Base-by-base conservation (phyloP, 1,140 invertebrate species). In the Drosophila punjabiensis region DNA sequence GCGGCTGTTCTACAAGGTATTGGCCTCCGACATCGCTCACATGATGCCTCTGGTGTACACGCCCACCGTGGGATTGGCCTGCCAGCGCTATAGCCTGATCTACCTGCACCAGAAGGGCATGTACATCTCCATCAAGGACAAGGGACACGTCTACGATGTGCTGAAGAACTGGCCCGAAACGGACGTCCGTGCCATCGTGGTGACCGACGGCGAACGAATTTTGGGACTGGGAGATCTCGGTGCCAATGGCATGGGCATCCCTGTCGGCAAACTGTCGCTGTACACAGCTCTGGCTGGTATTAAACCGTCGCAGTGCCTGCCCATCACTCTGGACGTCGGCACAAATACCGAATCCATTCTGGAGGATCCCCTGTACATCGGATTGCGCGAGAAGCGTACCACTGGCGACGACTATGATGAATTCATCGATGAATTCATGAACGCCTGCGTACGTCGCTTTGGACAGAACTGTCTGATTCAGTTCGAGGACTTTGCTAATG, bases 401-500 rank as follows among this genome's bases (percentile, higher is more conserved):
- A 96, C 95, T 11, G 99, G 99, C 6, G 81, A 94, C 32, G 94
- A 95, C 55, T 99, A 99, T 93, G 98, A 99, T 93, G 97, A 97
- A 5, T 97, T 99, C 68, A 94, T 99, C 47, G 98, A 99, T 43
- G 99, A 99, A 94, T 99, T 99, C 93, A 99, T 99, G 98, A 92
- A 96, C 64, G 98, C 99, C 1, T 97, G 96, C 39, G 97, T 99
- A 94, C 95, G 80, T 95, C 98, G 88, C 98, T 96, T 93, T 96
- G 97, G 5, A 96, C 97, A 94, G 97, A 97, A 93, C 24, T 96
- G 96, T 48, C 94, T 98, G 16, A 98, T 98, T 56, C 95, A 99
- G 94, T 99, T 99, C 94, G 98, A 99, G 94, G 98, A 99, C 94
- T 99, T 99, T 93, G 98, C 96, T 33, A 99, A 99, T 88, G 94